phyloP scores from a whole-genome alignment of 2,888 invertebrate species.

The Melangyna quadrimaculata region DNA sequence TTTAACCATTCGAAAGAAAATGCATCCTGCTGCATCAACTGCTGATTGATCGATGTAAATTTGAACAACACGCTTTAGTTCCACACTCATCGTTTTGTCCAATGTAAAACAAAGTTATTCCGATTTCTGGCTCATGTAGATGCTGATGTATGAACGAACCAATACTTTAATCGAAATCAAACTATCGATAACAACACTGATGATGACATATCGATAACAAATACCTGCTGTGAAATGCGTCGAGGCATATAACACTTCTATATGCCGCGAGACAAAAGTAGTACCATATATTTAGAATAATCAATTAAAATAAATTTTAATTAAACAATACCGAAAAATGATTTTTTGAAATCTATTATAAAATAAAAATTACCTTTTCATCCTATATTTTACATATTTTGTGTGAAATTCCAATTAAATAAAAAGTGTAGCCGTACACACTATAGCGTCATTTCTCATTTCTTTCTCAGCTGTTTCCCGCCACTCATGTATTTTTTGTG shows the following conservation, averaged over 20 bases:
- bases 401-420: constrained; percentile 5
- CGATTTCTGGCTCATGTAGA: not conserved
- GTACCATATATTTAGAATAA: constrained; percentile 23
- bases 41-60: too few relatives aligned
- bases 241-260: constrained; percentile 63
- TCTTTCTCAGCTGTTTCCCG: constrained; percentile 71
- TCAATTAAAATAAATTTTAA: not conserved
- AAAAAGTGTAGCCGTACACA: constrained; percentile 61
- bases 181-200: too few relatives aligned
- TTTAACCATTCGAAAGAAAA: too few relatives aligned
- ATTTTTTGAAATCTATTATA: not conserved
- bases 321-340: not conserved
- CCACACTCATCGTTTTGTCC: not conserved
- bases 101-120: not conserved
- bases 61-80: too few relatives aligned
- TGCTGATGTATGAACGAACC: not conserved
- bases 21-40: too few relatives aligned
- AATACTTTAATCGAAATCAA: not conserved
- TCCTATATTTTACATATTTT: not conserved
- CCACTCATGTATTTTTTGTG: constrained; percentile 65
- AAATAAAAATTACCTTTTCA: constrained; percentile 4
- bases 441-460: constrained; percentile 69
- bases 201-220: not conserved
- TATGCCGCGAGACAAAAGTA: constrained; percentile 68
- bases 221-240: constrained; percentile 60